These are phyloP conservation scores for Dromius quadrimaculatus DNA, from an alignment of 2,888 invertebrate genomes.

Conservation along the genomic window DNA sequence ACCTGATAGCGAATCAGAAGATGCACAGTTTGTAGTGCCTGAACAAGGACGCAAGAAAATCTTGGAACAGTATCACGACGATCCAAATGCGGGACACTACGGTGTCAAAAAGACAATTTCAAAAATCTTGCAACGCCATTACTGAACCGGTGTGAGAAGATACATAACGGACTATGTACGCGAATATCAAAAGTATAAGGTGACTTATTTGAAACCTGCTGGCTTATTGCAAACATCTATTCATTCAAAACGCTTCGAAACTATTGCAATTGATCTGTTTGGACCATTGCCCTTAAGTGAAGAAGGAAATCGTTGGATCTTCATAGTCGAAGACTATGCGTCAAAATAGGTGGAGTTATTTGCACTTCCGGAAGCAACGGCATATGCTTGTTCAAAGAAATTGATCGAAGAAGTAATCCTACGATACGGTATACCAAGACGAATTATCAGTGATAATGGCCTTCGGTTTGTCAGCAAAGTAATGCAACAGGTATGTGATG, in stretches of 20 bases:
- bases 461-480: not conserved
- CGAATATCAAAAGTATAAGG: conserved; percentile 53
- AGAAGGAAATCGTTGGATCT: not conserved
- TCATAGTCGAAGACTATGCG: not conserved
- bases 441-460: not conserved
- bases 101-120: not conserved
- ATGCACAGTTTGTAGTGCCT: not conserved
- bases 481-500: conserved; percentile 49
- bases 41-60: not conserved
- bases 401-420: not conserved
- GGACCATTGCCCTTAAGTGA: not conserved
- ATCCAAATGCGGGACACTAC: no score
- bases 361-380: not conserved
- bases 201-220: conserved; percentile 48
- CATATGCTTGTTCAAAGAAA: not conserved
- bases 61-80: no score
- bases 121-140: not conserved
- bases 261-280: not conserved
- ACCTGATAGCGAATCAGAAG: not conserved
- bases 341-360: not conserved
- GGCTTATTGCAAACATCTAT: conserved; percentile 39
- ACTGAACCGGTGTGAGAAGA: conserved; percentile 49
- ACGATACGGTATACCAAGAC: not conserved
- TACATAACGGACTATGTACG: conserved; percentile 45
- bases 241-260: not conserved